Conservation (phyloP, 2,888 invertebrate genomes). For the Yponomeuta evonymella region DNA sequence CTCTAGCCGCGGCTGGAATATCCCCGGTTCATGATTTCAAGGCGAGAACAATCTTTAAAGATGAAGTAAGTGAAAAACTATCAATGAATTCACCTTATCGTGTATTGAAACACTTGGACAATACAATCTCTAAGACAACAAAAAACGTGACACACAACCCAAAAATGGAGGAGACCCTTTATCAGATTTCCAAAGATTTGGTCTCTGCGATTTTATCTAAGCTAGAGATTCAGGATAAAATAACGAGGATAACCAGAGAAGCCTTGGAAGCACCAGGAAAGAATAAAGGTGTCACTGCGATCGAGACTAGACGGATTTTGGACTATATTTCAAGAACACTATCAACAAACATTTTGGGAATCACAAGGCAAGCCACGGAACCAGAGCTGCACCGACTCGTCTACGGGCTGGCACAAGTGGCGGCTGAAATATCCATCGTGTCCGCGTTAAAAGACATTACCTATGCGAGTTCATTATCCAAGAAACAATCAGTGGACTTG, state of each 20-base stretch:
- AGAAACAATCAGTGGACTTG: slow-evolving; percentile 64
- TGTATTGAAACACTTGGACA: slow-evolving; percentile 55
- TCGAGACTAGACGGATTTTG: slow-evolving; percentile 63
- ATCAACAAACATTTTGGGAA: slow-evolving; percentile 58
- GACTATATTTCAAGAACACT: slow-evolving; percentile 66
- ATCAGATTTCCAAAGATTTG: slow-evolving; percentile 62
- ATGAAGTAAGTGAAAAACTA: slow-evolving; percentile 37
- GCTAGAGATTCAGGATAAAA: slow-evolving; percentile 66
- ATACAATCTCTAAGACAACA: slow-evolving; percentile 48
- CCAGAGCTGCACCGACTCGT: slow-evolving; percentile 65
- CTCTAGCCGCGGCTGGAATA: slow-evolving; percentile 42
- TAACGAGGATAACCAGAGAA: slow-evolving; percentile 63
- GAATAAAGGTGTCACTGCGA: slow-evolving; percentile 64
- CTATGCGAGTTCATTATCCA: slow-evolving; percentile 58
- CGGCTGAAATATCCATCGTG: slow-evolving; percentile 65
- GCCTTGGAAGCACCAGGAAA: slow-evolving; percentile 65
- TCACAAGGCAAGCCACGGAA: slow-evolving; percentile 64
- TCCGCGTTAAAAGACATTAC: slow-evolving; percentile 66
- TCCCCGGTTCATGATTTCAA: slow-evolving; percentile 62
- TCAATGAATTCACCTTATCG: slow-evolving; percentile 51
- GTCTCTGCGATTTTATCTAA: slow-evolving; percentile 63
- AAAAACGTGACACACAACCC: slow-evolving; percentile 64
- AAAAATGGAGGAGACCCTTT: slow-evolving; percentile 60
- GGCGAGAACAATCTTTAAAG: slow-evolving; percentile 36
- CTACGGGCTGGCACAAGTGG: slow-evolving; percentile 66